These are phyloP conservation scores for Malurus melanocephalus DNA, from an alignment of 2,113 vertebrate species.

Conservation along the genomic window DNA sequence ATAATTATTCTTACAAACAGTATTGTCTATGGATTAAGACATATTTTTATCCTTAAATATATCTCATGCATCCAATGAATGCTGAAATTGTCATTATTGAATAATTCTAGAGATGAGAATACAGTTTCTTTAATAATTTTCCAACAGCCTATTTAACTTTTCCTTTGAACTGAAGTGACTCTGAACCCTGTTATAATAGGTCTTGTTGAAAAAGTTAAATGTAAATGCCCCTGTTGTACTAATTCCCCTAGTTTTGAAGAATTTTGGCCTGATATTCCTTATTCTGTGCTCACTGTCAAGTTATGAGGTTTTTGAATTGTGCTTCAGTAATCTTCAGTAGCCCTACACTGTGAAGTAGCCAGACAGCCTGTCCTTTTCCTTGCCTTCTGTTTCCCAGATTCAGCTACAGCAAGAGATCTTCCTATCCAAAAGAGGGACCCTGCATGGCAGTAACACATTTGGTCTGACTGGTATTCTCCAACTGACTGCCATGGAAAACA, in stretches of 20 bases:
- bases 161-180: conserved; percentile 15
- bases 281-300: not conserved
- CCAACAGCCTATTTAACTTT: conserved; percentile 10
- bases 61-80: not conserved
- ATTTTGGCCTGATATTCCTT: not conserved
- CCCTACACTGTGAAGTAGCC: not conserved
- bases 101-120: conserved; percentile 28
- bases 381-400: not conserved
- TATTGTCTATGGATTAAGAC: conserved; percentile 7
- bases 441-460: conserved; percentile 18
- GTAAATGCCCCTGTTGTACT: not conserved
- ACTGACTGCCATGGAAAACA: conserved; percentile 42
- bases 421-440: not conserved
- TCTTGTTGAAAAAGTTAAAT: not conserved
- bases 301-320: not conserved
- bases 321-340: not conserved
- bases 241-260: not conserved
- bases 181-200: not conserved
- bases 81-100: conserved; percentile 10
- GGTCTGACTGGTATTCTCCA: not conserved
- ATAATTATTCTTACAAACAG: not conserved
- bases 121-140: conserved; percentile 34
- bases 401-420: not conserved
- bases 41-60: conserved; percentile 31
- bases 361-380: not conserved